Percentiles rank a stretch among this genome's conserved stretches.
Conservation (phyloP, 2,797 vertebrate genomes). For the Platyrinchus mystaceus region DNA sequence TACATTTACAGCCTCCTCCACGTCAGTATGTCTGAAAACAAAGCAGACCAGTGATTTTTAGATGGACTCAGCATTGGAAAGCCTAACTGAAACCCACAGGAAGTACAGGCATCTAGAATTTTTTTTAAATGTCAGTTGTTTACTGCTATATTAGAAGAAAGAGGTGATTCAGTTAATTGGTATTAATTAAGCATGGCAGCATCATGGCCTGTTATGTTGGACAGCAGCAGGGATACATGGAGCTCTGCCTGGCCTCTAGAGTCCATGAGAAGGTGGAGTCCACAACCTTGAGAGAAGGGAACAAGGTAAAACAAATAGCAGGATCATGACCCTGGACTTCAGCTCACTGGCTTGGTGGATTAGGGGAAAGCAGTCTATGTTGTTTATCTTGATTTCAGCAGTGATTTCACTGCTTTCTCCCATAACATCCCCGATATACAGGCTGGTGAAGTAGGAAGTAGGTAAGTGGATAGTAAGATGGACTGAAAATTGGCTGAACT, state of each 20-base stretch:
- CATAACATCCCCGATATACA: neutral
- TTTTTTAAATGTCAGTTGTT: neutral
- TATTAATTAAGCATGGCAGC: neutral
- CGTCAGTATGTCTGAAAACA: neutral
- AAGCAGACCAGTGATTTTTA: neutral
- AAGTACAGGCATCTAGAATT: neutral
- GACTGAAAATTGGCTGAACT: neutral
- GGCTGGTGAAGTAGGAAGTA: neutral
- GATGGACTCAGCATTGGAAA: neutral
- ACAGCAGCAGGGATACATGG: neutral
- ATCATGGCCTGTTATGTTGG: neutral
- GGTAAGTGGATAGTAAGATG: neutral
- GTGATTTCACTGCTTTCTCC: neutral
- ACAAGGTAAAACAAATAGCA: neutral
- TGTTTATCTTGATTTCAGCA: neutral
- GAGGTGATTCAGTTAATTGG: neutral
- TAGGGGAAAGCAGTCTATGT: neutral
- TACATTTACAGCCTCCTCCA: neutral
- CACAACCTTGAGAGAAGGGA: neutral
- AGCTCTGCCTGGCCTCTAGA: neutral
- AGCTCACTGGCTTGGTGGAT: neutral
- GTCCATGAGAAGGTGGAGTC: neutral
- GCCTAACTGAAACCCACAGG: neutral
- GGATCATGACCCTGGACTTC: neutral
- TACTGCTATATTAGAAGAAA: neutral